Evolutionary conservation across 2,888 invertebrate genomes (phyloP).

Genomic region (Monochamus alternatus): DNA sequence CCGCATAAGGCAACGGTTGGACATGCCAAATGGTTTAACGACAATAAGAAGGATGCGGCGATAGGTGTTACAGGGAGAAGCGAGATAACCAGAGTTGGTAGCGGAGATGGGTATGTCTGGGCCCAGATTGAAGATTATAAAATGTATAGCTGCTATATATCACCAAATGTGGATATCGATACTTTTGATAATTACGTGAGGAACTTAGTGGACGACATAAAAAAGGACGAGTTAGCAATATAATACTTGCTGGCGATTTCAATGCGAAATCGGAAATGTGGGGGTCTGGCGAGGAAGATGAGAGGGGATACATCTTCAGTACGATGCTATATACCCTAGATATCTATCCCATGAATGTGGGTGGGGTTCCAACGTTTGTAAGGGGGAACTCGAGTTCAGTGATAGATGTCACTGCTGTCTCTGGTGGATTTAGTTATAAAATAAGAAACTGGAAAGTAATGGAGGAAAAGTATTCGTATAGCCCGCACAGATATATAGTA

Average conservation of each 20-base stretch:
- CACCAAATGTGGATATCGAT: too few relatives aligned
- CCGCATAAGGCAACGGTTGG: too few relatives aligned
- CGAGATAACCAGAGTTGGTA: too few relatives aligned
- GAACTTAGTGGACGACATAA: background rate
- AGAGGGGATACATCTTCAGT: background rate
- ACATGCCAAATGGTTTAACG: too few relatives aligned
- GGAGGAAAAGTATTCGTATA: background rate
- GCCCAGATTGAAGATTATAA: too few relatives aligned
- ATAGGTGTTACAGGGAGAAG: too few relatives aligned
- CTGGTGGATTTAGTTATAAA: background rate
- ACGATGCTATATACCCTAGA: background rate
- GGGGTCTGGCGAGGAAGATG: background rate
- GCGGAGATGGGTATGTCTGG: too few relatives aligned
- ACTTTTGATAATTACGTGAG: background rate
- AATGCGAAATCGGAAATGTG: background rate
- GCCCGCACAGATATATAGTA: background rate
- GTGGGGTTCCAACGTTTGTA: slow-evolving; percentile 1
- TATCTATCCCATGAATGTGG: background rate
- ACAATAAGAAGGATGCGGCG: too few relatives aligned
- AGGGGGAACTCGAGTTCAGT: background rate
- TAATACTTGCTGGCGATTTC: background rate
- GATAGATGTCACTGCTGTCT: slow-evolving; percentile 1
- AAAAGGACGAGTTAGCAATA: background rate
- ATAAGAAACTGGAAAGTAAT: background rate
- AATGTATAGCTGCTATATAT: too few relatives aligned